Evolutionary conservation across 64 coral and sea anemone species (phyloP).

Genomic region (Pocillopora verrucosa): DNA sequence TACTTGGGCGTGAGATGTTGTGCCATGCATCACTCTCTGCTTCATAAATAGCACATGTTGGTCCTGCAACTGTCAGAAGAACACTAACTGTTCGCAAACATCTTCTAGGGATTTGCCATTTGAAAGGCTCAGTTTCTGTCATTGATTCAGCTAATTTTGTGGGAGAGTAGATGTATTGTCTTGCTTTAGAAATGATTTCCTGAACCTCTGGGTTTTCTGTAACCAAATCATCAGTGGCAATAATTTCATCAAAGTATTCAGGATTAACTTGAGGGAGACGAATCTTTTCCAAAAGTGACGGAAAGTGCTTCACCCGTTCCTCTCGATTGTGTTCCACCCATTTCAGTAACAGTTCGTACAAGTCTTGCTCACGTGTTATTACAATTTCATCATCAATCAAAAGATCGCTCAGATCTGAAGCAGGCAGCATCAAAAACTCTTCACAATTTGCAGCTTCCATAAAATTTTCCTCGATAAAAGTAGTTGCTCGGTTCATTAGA

Average conservation of each 20-base stretch:
- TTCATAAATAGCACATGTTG: slow-evolving; percentile 77
- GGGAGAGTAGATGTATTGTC: slow-evolving; percentile 39
- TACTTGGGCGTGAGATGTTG: slow-evolving; percentile 53
- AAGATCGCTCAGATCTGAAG: slow-evolving; percentile 51
- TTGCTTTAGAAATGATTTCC: slow-evolving; percentile 54
- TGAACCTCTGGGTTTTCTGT: slow-evolving; percentile 50
- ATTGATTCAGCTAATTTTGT: background rate
- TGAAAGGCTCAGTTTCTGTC: background rate
- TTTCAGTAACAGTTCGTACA: slow-evolving; percentile 71
- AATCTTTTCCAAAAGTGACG: slow-evolving; percentile 64
- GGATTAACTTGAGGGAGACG: slow-evolving; percentile 76
- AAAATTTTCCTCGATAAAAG: slow-evolving; percentile 94
- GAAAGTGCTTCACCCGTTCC: slow-evolving; percentile 55
- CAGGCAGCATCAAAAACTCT: slow-evolving; percentile 80
- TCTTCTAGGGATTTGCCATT: slow-evolving; percentile 64
- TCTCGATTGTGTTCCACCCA: slow-evolving; percentile 68
- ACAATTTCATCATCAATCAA: slow-evolving; percentile 84
- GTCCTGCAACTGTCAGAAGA: slow-evolving; percentile 75
- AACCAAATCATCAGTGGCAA: slow-evolving; percentile 63
- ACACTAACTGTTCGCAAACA: slow-evolving; percentile 86
- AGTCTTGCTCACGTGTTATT: slow-evolving; percentile 71
- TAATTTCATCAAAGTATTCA: slow-evolving; percentile 72
- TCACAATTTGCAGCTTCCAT: slow-evolving; percentile 59
- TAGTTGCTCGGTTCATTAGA: slow-evolving; percentile 61
- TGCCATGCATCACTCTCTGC: slow-evolving; percentile 67